Percentiles rank a stretch among this genome's conserved stretches.
These are phyloP conservation scores for Ellobius talpinus DNA, from an alignment of 2,113 vertebrate genomes.

Conservation along the genomic window DNA sequence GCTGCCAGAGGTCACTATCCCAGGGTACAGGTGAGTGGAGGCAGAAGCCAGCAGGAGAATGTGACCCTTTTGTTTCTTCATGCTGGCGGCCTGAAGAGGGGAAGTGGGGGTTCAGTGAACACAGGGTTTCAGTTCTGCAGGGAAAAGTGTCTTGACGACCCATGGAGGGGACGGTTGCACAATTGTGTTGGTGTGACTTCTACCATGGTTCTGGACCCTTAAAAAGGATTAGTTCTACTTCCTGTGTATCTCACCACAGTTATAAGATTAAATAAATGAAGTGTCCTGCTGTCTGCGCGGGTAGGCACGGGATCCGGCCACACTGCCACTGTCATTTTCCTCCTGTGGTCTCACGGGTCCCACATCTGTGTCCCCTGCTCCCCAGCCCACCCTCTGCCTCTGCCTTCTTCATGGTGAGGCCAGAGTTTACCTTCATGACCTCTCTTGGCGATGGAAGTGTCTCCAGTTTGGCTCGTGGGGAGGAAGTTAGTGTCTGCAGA, in stretches of 20 bases:
- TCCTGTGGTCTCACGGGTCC: neutral
- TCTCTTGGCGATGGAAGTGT: rapidly evolving
- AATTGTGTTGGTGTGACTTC: neutral
- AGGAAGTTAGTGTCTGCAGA: neutral
- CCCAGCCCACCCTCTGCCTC: neutral
- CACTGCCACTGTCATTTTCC: neutral
- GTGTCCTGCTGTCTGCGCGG: neutral
- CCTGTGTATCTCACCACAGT: neutral
- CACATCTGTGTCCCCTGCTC: neutral
- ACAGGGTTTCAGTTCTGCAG: neutral
- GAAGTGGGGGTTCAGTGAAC: neutral
- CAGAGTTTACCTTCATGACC: neutral
- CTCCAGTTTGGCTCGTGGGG: rapidly evolving
- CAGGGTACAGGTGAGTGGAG: neutral
- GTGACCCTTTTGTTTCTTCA: neutral
- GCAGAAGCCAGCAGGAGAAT: neutral
- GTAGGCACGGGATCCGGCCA: too few relatives aligned
- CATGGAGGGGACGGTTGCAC: rapidly evolving
- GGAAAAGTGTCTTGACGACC: neutral
- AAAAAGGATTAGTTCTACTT: neutral
- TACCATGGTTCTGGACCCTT: neutral
- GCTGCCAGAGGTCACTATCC: rapidly evolving
- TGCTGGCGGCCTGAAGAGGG: neutral
- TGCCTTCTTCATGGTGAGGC: rapidly evolving
- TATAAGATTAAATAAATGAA: neutral